phyloP scores from a whole-genome alignment of 2,113 vertebrate genomes.

The Cryptotis parvus region DNA sequence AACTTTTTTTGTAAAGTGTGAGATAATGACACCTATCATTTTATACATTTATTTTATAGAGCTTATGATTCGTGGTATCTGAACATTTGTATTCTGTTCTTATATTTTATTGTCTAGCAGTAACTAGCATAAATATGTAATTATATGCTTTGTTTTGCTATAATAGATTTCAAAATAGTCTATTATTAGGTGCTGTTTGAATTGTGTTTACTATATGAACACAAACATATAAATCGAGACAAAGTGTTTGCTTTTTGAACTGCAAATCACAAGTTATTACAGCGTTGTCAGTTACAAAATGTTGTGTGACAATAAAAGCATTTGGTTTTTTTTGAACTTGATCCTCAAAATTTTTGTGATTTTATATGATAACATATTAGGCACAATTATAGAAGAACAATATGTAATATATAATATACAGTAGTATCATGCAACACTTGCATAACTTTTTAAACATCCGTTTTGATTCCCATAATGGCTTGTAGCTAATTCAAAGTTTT shows the following conservation, averaged over 20 bases:
- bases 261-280: slow-evolving; percentile 63
- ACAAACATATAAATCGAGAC: slow-evolving; percentile 52
- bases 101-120: slow-evolving; percentile 43
- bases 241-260: slow-evolving; percentile 70
- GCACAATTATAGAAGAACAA: not conserved
- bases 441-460: not conserved
- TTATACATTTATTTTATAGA: slow-evolving; percentile 80
- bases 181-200: slow-evolving; percentile 57
- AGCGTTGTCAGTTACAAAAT: slow-evolving; percentile 44
- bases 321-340: slow-evolving; percentile 27
- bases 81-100: slow-evolving; percentile 81
- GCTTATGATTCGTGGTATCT: slow-evolving; percentile 81
- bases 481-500: slow-evolving; percentile 1
- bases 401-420: not conserved
- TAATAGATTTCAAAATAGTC: slow-evolving; percentile 62
- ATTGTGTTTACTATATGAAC: slow-evolving; percentile 34
- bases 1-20: slow-evolving; percentile 74
- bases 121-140: slow-evolving; percentile 86
- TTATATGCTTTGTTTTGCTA: slow-evolving; percentile 86
- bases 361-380: not conserved
- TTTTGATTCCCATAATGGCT: not conserved
- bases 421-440: not conserved
- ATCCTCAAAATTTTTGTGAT: not conserved
- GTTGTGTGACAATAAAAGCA: not conserved
- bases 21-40: slow-evolving; percentile 69